These are phyloP conservation scores for Littorina saxatilis DNA, from an alignment of 1,140 invertebrate species.

Conservation along the genomic window DNA sequence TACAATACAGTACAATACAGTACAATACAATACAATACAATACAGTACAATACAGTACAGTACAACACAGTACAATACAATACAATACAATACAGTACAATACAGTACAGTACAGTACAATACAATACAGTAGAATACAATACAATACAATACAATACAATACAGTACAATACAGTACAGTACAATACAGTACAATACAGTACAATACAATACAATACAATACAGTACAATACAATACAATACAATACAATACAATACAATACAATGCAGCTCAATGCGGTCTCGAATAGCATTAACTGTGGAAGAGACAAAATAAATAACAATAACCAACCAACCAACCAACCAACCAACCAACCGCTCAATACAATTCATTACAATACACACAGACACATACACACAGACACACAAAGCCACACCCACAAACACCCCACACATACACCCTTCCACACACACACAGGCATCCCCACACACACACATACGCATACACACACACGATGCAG, in stretches of 20 bases:
- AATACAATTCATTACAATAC: not conserved
- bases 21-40: not conserved
- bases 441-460: conserved; percentile 1
- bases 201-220: not conserved
- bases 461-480: not conserved
- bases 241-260: not conserved
- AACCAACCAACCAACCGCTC: too few species aligned
- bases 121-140: too few species aligned
- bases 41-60: too few species aligned
- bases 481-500: not conserved
- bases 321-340: too few species aligned
- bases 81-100: not conserved
- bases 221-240: not conserved
- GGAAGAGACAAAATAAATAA: too few species aligned
- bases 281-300: too few species aligned
- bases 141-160: not conserved
- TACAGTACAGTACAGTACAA: not conserved
- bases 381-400: not conserved
- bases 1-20: not conserved
- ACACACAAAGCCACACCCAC: not conserved
- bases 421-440: not conserved
- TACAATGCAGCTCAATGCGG: too few species aligned
- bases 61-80: too few species aligned
- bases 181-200: not conserved
- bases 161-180: not conserved